Evolutionary conservation across 1,140 invertebrate genomes (phyloP).

Genomic region (Drosophila erecta): DNA sequence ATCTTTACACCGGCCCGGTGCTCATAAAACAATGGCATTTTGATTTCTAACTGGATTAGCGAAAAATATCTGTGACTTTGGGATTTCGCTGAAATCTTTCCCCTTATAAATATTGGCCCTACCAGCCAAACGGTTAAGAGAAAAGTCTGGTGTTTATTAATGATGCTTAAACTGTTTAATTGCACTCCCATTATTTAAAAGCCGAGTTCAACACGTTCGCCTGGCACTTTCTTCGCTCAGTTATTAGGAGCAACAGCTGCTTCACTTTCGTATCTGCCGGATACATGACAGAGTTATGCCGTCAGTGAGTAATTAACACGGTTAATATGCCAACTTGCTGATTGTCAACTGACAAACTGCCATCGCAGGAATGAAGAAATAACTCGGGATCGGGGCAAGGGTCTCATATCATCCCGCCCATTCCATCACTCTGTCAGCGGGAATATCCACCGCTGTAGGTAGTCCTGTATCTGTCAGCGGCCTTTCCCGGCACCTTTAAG

Average conservation of each 20-base stretch:
- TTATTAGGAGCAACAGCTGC: slow-evolving; percentile 33
- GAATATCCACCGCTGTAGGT: slow-evolving; percentile 24
- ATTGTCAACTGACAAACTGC: slow-evolving; percentile 49
- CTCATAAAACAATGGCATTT: slow-evolving; percentile 25
- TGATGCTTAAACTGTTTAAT: too few species aligned
- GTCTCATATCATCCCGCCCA: slow-evolving; percentile 2
- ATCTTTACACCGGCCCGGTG: slow-evolving; percentile 18
- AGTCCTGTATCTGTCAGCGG: slow-evolving; percentile 49
- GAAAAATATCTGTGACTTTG: neutral
- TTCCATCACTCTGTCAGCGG: slow-evolving; percentile 21
- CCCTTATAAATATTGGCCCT: too few species aligned
- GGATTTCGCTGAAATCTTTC: neutral
- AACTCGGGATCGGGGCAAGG: slow-evolving; percentile 6
- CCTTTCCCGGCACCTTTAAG: slow-evolving; percentile 25
- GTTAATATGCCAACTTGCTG: slow-evolving; percentile 39
- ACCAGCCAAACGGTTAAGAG: too few species aligned
- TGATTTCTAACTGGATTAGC: neutral
- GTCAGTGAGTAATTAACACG: slow-evolving; percentile 51
- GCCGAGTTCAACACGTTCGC: neutral
- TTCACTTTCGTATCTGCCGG: slow-evolving; percentile 9
- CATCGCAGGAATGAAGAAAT: slow-evolving; percentile 31
- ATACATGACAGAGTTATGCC: slow-evolving; percentile 41
- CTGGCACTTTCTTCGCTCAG: neutral
- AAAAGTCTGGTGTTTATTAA: neutral
- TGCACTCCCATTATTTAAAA: neutral